Conservation (phyloP, 2,113 vertebrate species). For the Boleophthalmus pectinirostris region DNA sequence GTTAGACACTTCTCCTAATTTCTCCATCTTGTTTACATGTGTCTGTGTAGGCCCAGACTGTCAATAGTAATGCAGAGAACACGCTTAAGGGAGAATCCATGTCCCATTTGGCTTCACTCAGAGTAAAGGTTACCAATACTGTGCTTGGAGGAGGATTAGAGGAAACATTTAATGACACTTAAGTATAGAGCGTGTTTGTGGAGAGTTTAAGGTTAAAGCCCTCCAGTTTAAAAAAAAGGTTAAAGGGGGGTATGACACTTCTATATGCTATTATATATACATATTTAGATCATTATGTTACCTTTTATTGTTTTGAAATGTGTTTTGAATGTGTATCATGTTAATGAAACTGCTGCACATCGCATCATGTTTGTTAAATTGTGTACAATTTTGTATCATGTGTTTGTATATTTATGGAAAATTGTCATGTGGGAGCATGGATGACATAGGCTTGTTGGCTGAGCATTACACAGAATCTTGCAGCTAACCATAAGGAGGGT, state of each 20-base stretch:
- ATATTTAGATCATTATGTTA: no score
- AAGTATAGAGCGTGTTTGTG: constrained; percentile 42
- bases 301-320: no score
- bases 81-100: constrained; percentile 26
- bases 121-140: constrained; percentile 37
- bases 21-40: constrained; percentile 13
- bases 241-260: background rate
- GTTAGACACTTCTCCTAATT: constrained; percentile 36
- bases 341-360: no score
- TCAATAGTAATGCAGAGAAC: background rate
- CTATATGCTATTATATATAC: no score
- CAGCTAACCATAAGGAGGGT: no score
- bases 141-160: constrained; percentile 45
- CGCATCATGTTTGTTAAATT: no score
- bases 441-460: no score
- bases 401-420: no score
- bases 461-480: no score
- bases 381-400: no score
- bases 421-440: no score
- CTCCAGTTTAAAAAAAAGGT: constrained; percentile 35
- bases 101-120: constrained; percentile 28
- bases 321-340: no score
- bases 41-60: background rate
- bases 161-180: constrained; percentile 60
- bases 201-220: constrained; percentile 28